Evolutionary conservation across 2,888 invertebrate species (phyloP).

Genomic region (Amaurobius ferox): DNA sequence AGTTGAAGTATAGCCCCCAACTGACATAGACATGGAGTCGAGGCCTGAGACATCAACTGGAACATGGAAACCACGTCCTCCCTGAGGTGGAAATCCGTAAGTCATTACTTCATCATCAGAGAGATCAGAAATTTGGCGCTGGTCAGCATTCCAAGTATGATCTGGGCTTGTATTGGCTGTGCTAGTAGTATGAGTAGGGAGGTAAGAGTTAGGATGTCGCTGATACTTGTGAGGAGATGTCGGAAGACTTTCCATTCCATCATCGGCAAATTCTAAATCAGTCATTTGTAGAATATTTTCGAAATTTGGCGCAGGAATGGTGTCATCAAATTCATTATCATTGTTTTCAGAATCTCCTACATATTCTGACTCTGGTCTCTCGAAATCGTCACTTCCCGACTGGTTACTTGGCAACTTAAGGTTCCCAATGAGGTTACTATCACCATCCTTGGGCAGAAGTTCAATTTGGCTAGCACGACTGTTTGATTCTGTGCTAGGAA

Average conservation of each 20-base stretch:
- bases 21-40: conserved; percentile 84
- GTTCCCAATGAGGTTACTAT: not conserved
- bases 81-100: conserved; percentile 76
- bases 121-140: conserved; percentile 60
- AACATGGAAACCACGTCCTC: conserved; percentile 73
- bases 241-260: conserved; percentile 75
- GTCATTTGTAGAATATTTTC: conserved; percentile 77
- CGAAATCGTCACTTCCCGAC: conserved; percentile 61
- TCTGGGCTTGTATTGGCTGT: conserved; percentile 66
- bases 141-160: conserved; percentile 53
- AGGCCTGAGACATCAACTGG: conserved; percentile 44
- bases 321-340: conserved; percentile 81
- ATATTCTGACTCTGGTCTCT: conserved; percentile 79
- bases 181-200: conserved; percentile 80
- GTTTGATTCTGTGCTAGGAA: conserved; percentile 89
- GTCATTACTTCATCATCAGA: conserved; percentile 76
- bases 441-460: conserved; percentile 68
- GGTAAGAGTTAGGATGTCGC: conserved; percentile 89
- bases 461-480: conserved; percentile 73
- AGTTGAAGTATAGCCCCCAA: conserved; percentile 81
- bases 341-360: conserved; percentile 84
- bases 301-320: conserved; percentile 78
- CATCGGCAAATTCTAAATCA: conserved; percentile 75
- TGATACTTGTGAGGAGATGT: conserved; percentile 82
- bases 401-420: conserved; percentile 34